Conservation (phyloP, 2,797 vertebrate species). For the Amphiprion clarkii region DNA sequence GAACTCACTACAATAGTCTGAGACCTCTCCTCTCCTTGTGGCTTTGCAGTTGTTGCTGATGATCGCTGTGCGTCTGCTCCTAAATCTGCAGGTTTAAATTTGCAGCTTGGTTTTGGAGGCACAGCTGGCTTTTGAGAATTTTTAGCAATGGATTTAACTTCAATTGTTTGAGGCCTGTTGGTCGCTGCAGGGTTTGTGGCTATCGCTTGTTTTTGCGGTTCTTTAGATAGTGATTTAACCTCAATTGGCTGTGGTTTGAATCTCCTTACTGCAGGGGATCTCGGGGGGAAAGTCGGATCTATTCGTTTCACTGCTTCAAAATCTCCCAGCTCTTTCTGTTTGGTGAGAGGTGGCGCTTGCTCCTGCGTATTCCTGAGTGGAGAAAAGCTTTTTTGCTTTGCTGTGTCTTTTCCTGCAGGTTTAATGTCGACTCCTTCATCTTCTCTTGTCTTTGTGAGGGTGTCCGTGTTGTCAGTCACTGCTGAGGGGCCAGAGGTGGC, state of each 20-base stretch:
- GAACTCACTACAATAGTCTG: constrained; percentile 81
- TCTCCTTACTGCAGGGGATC: constrained; percentile 73
- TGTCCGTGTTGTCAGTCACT: constrained; percentile 40
- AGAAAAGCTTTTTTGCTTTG: constrained; percentile 51
- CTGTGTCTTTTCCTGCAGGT: constrained; percentile 49
- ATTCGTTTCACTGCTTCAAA: constrained; percentile 79
- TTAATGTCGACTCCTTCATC: constrained; percentile 50
- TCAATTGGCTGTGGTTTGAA: constrained; percentile 78
- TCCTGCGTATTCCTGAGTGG: constrained; percentile 37
- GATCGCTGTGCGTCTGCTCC: constrained; percentile 69
- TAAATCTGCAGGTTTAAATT: constrained; percentile 82
- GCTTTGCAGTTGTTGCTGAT: constrained; percentile 55
- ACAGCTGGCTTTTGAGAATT: constrained; percentile 82
- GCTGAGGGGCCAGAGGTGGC: constrained; percentile 36
- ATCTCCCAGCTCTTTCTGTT: constrained; percentile 65
- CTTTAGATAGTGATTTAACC: constrained; percentile 80
- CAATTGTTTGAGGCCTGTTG: constrained; percentile 79
- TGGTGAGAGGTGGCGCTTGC: constrained; percentile 39
- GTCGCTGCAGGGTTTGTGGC: constrained; percentile 33
- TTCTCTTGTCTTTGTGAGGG: constrained; percentile 52
- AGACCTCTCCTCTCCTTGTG: constrained; percentile 70
- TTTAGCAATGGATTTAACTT: constrained; percentile 85
- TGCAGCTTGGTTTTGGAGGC: constrained; percentile 83
- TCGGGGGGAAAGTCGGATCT: constrained; percentile 77
- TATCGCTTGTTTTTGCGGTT: constrained; percentile 74